Conservation (phyloP, 1,140 invertebrate species). For the Laodelphax striatellus region DNA sequence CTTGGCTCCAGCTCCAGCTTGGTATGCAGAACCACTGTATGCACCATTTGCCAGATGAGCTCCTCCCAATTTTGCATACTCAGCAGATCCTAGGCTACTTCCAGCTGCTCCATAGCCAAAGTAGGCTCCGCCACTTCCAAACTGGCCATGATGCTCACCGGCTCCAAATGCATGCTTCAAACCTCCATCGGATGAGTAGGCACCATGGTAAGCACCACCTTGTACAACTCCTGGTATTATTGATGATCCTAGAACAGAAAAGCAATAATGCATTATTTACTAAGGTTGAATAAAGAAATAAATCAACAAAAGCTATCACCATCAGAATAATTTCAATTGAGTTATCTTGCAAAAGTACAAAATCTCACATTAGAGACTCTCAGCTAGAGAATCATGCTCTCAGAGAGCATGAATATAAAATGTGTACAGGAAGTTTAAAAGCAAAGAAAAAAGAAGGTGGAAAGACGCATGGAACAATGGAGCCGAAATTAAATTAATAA, state of each 20-base stretch:
- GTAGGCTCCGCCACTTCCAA: conserved; percentile 3
- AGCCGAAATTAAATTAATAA: too few species aligned
- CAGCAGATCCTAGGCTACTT: conserved; percentile 15
- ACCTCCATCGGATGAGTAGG: conserved; percentile 5
- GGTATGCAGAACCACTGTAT: background rate
- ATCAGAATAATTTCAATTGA: too few species aligned
- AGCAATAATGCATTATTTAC: background rate
- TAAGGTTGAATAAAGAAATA: too few species aligned
- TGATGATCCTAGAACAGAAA: background rate
- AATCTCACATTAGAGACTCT: too few species aligned
- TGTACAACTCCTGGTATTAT: background rate
- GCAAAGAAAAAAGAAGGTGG: too few species aligned
- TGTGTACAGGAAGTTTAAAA: too few species aligned
- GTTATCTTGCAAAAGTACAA: too few species aligned
- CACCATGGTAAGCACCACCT: conserved; percentile 23
- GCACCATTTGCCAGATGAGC: background rate
- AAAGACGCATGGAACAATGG: too few species aligned
- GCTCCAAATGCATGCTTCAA: conserved; percentile 14
- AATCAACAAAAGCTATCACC: too few species aligned
- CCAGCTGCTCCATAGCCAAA: conserved; percentile 11
- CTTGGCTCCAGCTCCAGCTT: conserved; percentile 7
- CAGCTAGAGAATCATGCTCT: too few species aligned
- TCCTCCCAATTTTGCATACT: conserved; percentile 8
- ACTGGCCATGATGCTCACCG: background rate
- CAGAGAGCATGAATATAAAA: too few species aligned